Conservation (phyloP, 2,113 vertebrate genomes). For the Perccottus glenii region DNA sequence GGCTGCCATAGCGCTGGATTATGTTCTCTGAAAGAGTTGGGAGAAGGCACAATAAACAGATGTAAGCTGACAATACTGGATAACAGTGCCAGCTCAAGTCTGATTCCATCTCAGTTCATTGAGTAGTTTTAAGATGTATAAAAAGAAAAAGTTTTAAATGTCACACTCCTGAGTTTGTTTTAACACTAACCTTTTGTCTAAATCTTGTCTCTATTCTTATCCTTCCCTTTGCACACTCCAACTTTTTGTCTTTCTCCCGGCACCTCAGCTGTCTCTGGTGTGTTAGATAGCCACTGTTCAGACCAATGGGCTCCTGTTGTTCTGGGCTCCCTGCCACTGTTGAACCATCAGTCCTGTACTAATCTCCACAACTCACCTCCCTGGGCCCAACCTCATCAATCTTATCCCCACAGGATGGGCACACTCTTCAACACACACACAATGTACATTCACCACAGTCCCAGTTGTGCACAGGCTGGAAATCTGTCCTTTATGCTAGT, state of each 20-base stretch:
- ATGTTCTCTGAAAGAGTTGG: conserved; percentile 83
- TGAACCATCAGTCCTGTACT: conserved; percentile 71
- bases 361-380: conserved; percentile 73
- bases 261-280: conserved; percentile 58
- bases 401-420: conserved; percentile 57
- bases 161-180: conserved; percentile 19
- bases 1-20: conserved; percentile 86
- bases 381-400: conserved; percentile 67
- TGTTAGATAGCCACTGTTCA: conserved; percentile 56
- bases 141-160: conserved; percentile 39
- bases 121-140: not conserved
- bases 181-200: conserved; percentile 25
- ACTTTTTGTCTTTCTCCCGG: conserved; percentile 21
- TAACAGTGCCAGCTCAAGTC: not conserved
- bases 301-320: conserved; percentile 58
- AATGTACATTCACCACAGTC: conserved; percentile 26
- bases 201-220: conserved; percentile 40
- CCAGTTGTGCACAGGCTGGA: conserved; percentile 53
- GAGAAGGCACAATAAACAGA: conserved; percentile 19
- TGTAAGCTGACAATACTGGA: conserved; percentile 30
- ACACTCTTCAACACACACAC: conserved; percentile 39
- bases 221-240: conserved; percentile 14
- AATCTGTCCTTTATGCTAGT: conserved; percentile 53
- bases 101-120: not conserved
- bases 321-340: conserved; percentile 70